phyloP scores from a whole-genome alignment of 2,797 vertebrate genomes.

The Neopelma chrysocephalum region DNA sequence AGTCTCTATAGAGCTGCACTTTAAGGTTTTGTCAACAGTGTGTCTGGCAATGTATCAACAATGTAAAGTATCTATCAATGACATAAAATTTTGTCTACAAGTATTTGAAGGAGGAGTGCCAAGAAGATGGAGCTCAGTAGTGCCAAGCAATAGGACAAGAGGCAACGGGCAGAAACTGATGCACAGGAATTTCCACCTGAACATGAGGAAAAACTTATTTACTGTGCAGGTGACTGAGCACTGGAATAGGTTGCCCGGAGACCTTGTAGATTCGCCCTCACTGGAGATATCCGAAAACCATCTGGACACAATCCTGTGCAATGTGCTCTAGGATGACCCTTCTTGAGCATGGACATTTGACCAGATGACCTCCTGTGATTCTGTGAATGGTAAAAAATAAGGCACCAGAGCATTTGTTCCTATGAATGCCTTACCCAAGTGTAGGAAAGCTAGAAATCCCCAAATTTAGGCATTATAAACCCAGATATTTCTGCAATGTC shows the following conservation, averaged over 20 bases:
- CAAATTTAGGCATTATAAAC: not conserved
- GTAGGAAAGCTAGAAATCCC: not conserved
- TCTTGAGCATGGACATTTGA: accelerated
- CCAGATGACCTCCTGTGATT: not conserved
- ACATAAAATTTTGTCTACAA: not conserved
- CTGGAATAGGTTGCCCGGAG: not conserved
- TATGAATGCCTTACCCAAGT: not conserved
- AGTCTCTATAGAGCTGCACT: not conserved
- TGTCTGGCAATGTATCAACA: not conserved
- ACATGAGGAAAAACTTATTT: not conserved
- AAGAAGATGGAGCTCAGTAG: not conserved
- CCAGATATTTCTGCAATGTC: not conserved
- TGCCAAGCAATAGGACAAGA: not conserved
- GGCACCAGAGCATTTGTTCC: not conserved
- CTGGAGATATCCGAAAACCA: not conserved
- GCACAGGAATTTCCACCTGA: not conserved
- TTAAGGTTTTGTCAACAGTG: not conserved
- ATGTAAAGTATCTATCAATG: not conserved
- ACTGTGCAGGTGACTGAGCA: accelerated
- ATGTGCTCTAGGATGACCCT: not conserved
- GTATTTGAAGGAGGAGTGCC: not conserved
- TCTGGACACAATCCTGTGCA: not conserved
- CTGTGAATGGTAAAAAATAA: not conserved
- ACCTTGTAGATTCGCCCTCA: not conserved
- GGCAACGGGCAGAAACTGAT: not conserved